A percentile compares a stretch with the other conserved stretches of the same genome.
Conservation (phyloP, 2,888 invertebrate genomes). For the Elgonia sp. region DNA sequence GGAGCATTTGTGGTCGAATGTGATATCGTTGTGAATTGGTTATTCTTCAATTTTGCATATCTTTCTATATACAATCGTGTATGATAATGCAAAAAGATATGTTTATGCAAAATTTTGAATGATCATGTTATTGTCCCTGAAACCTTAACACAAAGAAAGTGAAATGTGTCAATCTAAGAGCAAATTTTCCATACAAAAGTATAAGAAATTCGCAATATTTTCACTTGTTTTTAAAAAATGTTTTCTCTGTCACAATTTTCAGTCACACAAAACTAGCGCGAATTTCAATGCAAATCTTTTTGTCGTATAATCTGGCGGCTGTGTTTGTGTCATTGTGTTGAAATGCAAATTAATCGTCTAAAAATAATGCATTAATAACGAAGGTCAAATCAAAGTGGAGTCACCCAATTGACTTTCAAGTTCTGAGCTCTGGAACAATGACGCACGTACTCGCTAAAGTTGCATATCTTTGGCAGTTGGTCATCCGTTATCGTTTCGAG, state of each 20-base stretch:
- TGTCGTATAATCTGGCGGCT: slow-evolving; percentile 12
- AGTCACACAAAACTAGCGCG: neutral
- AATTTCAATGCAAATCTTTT: slow-evolving; percentile 44
- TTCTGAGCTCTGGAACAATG: slow-evolving; percentile 73
- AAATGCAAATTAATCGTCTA: slow-evolving; percentile 74
- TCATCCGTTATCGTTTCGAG: slow-evolving; percentile 65
- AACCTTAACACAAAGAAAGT: neutral
- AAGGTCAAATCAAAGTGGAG: slow-evolving; percentile 69
- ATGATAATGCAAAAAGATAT: slow-evolving; percentile 22
- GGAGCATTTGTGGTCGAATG: slow-evolving; percentile 18
- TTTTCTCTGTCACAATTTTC: neutral
- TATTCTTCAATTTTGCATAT: slow-evolving; percentile 7
- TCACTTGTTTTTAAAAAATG: too few species aligned
- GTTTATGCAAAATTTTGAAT: slow-evolving; percentile 31
- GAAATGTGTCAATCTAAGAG: neutral
- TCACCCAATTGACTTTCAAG: slow-evolving; percentile 74
- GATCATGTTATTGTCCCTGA: slow-evolving; percentile 6
- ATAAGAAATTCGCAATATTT: too few species aligned
- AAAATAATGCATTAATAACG: slow-evolving; percentile 74
- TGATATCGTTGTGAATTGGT: neutral
- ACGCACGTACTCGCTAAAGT: slow-evolving; percentile 67
- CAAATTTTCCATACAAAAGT: neutral
- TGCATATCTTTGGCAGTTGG: slow-evolving; percentile 66
- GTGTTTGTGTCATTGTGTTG: slow-evolving; percentile 57
- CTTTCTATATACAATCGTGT: neutral